Conservation (phyloP, 2,888 invertebrate genomes). For the Aelia acuminata region DNA sequence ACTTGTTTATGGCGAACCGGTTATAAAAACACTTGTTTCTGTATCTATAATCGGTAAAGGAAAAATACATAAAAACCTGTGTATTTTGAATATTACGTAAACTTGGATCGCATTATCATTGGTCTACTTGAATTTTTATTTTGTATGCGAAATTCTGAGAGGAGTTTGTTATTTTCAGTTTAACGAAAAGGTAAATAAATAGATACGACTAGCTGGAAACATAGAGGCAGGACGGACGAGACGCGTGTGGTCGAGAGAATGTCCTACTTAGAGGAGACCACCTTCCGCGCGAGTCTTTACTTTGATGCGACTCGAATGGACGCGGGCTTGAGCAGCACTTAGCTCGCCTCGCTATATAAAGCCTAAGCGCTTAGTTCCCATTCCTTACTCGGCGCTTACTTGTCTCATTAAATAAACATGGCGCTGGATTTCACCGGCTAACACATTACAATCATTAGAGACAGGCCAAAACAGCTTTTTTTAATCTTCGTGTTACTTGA, state of each 20-base stretch:
- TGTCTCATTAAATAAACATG: conserved; percentile 38
- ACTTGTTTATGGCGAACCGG: too few relatives aligned
- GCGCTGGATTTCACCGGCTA: neutral
- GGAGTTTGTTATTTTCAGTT: neutral
- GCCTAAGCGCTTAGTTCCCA: neutral
- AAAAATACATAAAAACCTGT: too few relatives aligned
- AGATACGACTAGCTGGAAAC: neutral
- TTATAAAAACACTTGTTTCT: too few relatives aligned
- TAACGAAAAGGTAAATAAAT: neutral
- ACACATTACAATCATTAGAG: neutral
- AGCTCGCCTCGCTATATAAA: neutral
- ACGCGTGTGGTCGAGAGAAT: neutral
- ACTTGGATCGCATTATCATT: too few relatives aligned
- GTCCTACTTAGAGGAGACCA: conserved; percentile 24
- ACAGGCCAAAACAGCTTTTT: neutral
- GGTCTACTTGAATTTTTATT: too few relatives aligned
- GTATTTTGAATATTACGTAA: too few relatives aligned
- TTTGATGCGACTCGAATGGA: conserved; percentile 24
- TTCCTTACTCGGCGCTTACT: neutral
- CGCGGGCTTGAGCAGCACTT: neutral
- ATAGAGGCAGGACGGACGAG: neutral
- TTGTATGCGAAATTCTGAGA: neutral
- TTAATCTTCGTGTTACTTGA: neutral
- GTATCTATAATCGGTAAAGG: too few relatives aligned
- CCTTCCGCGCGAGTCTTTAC: neutral